These are phyloP conservation scores for Rhodeus uyekii DNA, from an alignment of 2,797 vertebrate genomes.

Conservation along the genomic window DNA sequence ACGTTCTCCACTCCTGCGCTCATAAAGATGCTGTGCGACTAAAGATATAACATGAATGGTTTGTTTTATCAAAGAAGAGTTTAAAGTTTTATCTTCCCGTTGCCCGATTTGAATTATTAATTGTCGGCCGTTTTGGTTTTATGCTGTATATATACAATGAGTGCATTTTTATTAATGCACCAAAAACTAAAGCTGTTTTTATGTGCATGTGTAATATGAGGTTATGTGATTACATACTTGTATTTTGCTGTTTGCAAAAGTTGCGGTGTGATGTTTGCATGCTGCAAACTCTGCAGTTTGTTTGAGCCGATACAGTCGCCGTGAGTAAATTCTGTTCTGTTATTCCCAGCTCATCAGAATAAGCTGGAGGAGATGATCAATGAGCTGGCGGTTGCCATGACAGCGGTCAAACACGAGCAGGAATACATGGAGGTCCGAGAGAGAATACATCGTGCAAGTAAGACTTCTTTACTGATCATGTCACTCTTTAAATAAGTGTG, in stretches of 20 bases:
- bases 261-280: neutral
- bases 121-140: too few relatives aligned
- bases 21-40: neutral
- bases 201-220: constrained; percentile 6
- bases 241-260: neutral
- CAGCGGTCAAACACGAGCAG: constrained; percentile 97
- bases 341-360: constrained; percentile 91
- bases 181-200: neutral
- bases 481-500: too few relatives aligned
- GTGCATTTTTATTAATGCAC: neutral
- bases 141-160: neutral
- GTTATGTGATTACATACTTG: neutral
- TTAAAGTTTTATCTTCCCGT: neutral
- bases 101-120: neutral
- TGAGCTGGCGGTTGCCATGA: constrained; percentile 96
- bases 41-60: neutral
- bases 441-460: constrained; percentile 98
- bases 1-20: neutral
- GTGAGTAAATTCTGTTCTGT: neutral
- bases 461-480: constrained; percentile 49
- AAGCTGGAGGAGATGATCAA: constrained; percentile 99
- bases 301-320: neutral
- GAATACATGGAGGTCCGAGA: constrained; percentile 99
- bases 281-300: neutral
- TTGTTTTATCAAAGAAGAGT: neutral